Conservation (phyloP, 2,888 invertebrate species). For the Saturnia japonica region DNA sequence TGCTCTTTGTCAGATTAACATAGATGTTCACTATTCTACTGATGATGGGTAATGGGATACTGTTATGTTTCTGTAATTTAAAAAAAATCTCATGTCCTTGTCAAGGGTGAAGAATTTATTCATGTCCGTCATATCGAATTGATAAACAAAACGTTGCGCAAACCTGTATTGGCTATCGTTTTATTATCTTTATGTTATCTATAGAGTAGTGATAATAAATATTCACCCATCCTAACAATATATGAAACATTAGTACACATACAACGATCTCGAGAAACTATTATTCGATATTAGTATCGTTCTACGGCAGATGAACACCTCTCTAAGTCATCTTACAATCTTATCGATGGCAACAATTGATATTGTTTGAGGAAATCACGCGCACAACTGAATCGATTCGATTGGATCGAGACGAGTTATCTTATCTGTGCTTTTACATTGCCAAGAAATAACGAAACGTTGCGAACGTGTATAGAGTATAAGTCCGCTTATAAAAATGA, state of each 20-base stretch:
- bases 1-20: too few species aligned
- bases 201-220: conserved; percentile 6
- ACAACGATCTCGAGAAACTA: not conserved
- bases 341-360: conserved; percentile 65
- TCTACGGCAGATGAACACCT: conserved; percentile 9
- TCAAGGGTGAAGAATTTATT: not conserved
- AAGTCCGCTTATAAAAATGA: not conserved
- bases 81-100: not conserved
- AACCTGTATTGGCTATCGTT: conserved; percentile 25
- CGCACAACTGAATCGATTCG: conserved; percentile 54
- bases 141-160: conserved; percentile 27
- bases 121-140: not conserved
- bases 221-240: conserved; percentile 5
- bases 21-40: too few species aligned
- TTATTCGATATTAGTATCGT: not conserved
- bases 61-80: too few species aligned
- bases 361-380: conserved; percentile 62
- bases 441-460: conserved; percentile 26
- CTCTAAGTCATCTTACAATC: conserved; percentile 43
- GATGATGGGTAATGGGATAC: too few species aligned
- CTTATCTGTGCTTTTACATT: conserved; percentile 51
- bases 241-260: not conserved
- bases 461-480: conserved; percentile 10
- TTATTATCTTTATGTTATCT: conserved; percentile 30
- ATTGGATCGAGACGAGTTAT: conserved; percentile 49